Evolutionary conservation across 1,140 invertebrate species (phyloP).

Genomic region (Tetragonula clypearis): DNA sequence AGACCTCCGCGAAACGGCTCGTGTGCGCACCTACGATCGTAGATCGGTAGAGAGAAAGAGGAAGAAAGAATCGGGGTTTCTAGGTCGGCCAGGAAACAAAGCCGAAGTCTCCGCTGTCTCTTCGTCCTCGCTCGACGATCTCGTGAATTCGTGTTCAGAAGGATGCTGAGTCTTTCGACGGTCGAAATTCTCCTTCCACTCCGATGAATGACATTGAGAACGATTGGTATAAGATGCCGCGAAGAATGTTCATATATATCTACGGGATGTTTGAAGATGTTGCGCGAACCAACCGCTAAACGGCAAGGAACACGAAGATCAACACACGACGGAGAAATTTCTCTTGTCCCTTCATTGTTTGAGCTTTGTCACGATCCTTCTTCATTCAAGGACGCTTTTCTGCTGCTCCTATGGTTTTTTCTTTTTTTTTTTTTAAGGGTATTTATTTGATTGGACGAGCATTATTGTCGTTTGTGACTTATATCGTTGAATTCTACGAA

Average conservation of each 20-base stretch:
- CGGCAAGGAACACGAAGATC: neutral
- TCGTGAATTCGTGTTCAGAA: constrained; percentile 44
- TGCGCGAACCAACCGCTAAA: constrained; percentile 10
- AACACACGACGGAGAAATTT: neutral
- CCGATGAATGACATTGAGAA: constrained; percentile 4
- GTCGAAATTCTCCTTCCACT: constrained; percentile 15
- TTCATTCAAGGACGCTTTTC: neutral
- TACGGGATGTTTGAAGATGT: constrained; percentile 10
- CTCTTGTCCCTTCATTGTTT: neutral
- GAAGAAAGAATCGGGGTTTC: constrained; percentile 69
- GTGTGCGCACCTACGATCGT: constrained; percentile 43
- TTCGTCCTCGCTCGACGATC: constrained; percentile 24
- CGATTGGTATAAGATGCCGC: neutral
- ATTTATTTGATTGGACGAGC: neutral
- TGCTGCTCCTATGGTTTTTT: neutral
- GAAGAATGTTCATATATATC: neutral
- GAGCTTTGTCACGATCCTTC: neutral
- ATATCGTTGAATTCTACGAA: neutral
- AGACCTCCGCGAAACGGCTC: constrained; percentile 32
- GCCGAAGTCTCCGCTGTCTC: constrained; percentile 13
- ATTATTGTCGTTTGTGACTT: neutral
- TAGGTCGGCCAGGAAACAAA: constrained; percentile 70
- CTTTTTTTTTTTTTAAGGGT: neutral
- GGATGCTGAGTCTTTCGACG: neutral
- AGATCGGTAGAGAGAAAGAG: constrained; percentile 12